phyloP scores from a whole-genome alignment of 2,797 vertebrate species.

The Amniataba percoides region DNA sequence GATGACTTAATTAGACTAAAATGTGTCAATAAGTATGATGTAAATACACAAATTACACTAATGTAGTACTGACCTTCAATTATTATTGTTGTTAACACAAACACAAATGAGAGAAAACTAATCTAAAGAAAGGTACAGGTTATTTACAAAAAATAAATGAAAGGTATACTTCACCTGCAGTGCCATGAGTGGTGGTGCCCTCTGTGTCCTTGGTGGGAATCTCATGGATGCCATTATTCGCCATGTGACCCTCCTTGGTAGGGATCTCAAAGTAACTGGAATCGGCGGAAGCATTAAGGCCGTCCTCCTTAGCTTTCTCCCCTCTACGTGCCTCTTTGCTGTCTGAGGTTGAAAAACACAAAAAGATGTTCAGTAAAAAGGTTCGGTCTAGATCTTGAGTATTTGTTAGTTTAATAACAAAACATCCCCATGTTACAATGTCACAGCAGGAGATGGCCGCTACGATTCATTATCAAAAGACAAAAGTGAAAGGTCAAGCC shows the following conservation, averaged over 20 bases:
- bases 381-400: neutral
- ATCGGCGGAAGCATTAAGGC: slow-evolving; percentile 86
- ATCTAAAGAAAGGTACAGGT: neutral
- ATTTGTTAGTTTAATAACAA: slow-evolving; percentile 6
- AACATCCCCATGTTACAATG: neutral
- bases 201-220: slow-evolving; percentile 96
- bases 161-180: slow-evolving; percentile 58
- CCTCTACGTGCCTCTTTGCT: slow-evolving; percentile 87
- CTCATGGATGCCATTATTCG: slow-evolving; percentile 92
- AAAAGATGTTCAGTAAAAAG: neutral
- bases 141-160: neutral
- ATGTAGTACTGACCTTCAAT: neutral
- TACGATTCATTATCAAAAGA: slow-evolving; percentile 15
- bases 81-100: neutral
- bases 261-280: slow-evolving; percentile 96
- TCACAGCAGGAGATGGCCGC: slow-evolving; percentile 4
- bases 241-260: slow-evolving; percentile 92
- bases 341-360: slow-evolving; percentile 69
- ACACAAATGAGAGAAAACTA: neutral
- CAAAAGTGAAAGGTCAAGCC: slow-evolving; percentile 52
- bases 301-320: slow-evolving; percentile 90
- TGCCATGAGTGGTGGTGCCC: slow-evolving; percentile 68
- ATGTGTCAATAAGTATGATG: neutral
- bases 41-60: neutral
- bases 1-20: neutral